Base-by-base conservation (phyloP, 2,113 vertebrate species). In the Quiscalus mexicanus region DNA sequence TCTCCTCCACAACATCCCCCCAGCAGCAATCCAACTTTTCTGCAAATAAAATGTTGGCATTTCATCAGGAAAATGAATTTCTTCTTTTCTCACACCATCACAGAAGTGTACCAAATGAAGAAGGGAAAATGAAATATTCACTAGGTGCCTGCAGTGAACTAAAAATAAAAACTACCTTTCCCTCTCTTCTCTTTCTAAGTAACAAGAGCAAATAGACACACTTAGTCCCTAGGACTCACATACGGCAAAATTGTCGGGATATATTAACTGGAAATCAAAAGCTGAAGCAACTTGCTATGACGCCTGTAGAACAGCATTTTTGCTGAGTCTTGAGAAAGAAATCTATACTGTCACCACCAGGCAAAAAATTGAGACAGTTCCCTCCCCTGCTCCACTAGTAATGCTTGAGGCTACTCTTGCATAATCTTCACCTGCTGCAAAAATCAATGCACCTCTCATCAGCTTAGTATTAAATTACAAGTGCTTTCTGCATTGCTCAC, bases 361-460 rank as follows among this genome's bases (percentile, higher is more conserved):
- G 83, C 89, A 96, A 94, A 96, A 90, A 97, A 96, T 94, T 49
- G 97, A 97, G 89, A 96, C 47, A 70, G 89, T 47, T 93, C n/a
- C 80, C 77, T 95, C 44, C 79, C 63, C 24, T 71, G 53, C 58
- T 81, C 63, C 41, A 44, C 87, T 24, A 71, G 41, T 70, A 79
- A 74, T 85, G 93, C 95, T 91, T 50, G 88, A 96, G 55, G 86
- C 58, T 96, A 77, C 93, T 84, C 80, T 50, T 93, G 82, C 84
- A 92, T 92, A 96, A 95, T 94, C 96, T 95, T 97, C 85, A 97
- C 95, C 95, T 96, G 95, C 97, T 91, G 58, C 88, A 98, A 95
- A 96, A 97, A 97, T 95, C 96, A 94, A 96, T 97, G 80, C 77
- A 95, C 71, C 81, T 97, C 95, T 96, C 91, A 67, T 70, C 62